Evolutionary conservation across 53 echinoderm and acorn worm genomes (phyloP).

Genomic region (Holothuria scabra): DNA sequence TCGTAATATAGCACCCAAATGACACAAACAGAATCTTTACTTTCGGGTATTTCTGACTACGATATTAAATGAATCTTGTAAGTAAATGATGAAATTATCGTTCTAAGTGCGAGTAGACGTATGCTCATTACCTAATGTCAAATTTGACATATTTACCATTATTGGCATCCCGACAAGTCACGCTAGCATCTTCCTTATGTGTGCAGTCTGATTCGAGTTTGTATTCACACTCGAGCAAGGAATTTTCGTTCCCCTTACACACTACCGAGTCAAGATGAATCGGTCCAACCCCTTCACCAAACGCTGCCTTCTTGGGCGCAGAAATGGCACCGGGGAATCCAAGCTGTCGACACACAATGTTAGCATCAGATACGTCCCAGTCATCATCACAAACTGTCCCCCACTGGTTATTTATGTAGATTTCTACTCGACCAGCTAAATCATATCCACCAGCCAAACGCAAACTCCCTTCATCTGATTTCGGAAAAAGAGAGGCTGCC

Average conservation of each 20-base stretch:
- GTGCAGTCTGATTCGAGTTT: background rate
- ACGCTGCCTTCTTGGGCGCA: slow-evolving; percentile 25
- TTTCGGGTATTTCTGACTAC: too few species aligned
- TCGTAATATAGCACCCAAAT: too few species aligned
- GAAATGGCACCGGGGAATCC: slow-evolving; percentile 14
- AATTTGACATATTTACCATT: too few species aligned
- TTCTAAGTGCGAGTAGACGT: too few species aligned
- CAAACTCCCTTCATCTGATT: too few species aligned
- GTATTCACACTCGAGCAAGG: slow-evolving; percentile 54
- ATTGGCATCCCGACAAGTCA: too few species aligned
- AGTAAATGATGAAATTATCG: too few species aligned
- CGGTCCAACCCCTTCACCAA: slow-evolving; percentile 51
- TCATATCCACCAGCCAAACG: background rate
- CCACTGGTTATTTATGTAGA: slow-evolving; percentile 44
- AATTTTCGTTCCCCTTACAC: slow-evolving; percentile 57
- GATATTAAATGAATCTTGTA: too few species aligned
- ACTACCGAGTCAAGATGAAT: slow-evolving; percentile 56
- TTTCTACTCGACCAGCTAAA: slow-evolving; percentile 44
- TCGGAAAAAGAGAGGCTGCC: too few species aligned
- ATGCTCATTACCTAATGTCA: too few species aligned
- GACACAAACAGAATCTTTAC: too few species aligned
- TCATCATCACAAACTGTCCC: slow-evolving; percentile 58
- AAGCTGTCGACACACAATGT: slow-evolving; percentile 54
- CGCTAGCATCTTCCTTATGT: slow-evolving; percentile 64
- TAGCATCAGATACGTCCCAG: slow-evolving; percentile 56